A percentile compares a stretch with the other conserved stretches of the same genome.
Conservation (phyloP, 2,113 vertebrate species). For the Addax nasomaculatus region DNA sequence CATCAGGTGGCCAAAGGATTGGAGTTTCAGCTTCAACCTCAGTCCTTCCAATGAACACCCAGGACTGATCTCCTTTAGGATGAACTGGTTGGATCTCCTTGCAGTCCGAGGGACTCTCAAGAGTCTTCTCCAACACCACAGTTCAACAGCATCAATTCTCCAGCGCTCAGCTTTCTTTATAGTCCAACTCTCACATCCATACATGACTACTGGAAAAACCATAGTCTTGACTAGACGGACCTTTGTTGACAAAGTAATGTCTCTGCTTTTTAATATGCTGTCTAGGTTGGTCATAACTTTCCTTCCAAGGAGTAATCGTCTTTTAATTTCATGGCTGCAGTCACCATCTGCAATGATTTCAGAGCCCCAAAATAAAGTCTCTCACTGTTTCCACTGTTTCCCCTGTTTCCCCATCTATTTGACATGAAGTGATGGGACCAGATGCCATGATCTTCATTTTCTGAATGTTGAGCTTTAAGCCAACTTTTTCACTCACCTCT, state of each 20-base stretch:
- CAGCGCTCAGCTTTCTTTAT: accelerated
- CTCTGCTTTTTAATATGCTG: not conserved
- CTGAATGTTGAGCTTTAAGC: not conserved
- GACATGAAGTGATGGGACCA: not conserved
- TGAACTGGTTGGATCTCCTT: not conserved
- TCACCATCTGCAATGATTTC: not conserved
- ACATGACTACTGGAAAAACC: not conserved
- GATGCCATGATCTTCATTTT: not conserved
- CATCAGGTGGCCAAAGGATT: not conserved
- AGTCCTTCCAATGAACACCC: not conserved
- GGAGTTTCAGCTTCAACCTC: not conserved
- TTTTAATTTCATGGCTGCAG: not conserved
- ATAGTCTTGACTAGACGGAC: not conserved
- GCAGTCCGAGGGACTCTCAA: not conserved
- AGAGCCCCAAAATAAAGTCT: not conserved
- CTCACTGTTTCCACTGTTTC: not conserved
- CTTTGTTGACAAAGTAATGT: not conserved
- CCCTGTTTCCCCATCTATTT: not conserved
- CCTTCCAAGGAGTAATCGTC: not conserved
- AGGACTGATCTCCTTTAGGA: not conserved
- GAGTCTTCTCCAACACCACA: not conserved
- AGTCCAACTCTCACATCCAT: not conserved
- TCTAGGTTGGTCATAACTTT: not conserved
- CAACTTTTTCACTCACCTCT: not conserved
- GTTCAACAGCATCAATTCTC: not conserved